Evolutionary conservation across 2,797 vertebrate species (phyloP), one percentile per base, ranked within the genome.

Genomic region (Esox lucius): DNA sequence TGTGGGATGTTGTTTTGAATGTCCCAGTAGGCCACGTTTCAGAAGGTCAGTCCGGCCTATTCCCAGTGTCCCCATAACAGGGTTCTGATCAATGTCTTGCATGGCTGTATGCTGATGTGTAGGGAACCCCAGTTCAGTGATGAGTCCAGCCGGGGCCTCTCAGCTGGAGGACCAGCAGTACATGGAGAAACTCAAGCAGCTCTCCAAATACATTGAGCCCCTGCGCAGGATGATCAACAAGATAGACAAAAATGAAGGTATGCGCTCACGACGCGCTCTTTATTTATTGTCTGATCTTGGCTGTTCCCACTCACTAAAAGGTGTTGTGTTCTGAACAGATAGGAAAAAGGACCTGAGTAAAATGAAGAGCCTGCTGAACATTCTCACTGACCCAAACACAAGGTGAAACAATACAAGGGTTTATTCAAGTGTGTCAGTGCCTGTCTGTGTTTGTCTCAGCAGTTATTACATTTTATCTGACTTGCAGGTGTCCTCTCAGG

Each of bases 221-320:
- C 91, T 99, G 46, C 93, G 97, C 28, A 93, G 97, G 72, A 99
- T 99, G 98, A 98, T 99, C 90, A 99, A 99, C 92, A 99, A 99
- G 90, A 99, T 99, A 15, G 97, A 99, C 90, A 99, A 99, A 81
- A 99, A 99, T 0, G 98, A 99, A 97, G 98, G 98, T 98, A 11
- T n/a, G 22, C 51, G 19, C 8, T 74, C 13, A 9, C 3, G 15
- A 8, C 22, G 1, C 5, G 6, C 17, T 11, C 26, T 31, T 31
- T 28, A 42, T n/a, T 12, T 56, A 46, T 42, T 42, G 5, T 2
- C 17, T 28, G 6, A 13, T 33, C 5, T 26, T 31, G 35, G 2
- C 15, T 71, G 16, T 11, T 56, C 11, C 6, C 65, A 33, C 46
- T 17, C 65, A 3, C 12, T 42, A 46, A n/a, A 62, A 24, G 7